phyloP scores from a whole-genome alignment of 2,113 vertebrate species.

The Oncorhynchus clarkii region DNA sequence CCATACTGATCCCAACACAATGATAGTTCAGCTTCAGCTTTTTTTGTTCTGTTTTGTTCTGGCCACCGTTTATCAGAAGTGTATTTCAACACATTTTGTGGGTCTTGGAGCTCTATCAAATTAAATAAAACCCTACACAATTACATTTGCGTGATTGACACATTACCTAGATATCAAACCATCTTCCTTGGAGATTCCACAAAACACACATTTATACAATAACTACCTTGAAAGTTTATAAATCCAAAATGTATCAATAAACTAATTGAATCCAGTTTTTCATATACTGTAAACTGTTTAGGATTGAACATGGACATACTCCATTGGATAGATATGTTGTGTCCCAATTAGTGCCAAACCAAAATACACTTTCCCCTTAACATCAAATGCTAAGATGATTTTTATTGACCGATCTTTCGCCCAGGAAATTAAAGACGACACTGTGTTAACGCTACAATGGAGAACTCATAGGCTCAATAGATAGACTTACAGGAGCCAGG shows the following conservation, averaged over 20 bases:
- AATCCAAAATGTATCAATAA: background rate
- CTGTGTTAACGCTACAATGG: slow-evolving; percentile 71
- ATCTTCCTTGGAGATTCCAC: background rate
- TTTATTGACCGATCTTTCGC: slow-evolving; percentile 86
- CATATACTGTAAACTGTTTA: slow-evolving; percentile 18
- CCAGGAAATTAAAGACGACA: slow-evolving; percentile 84
- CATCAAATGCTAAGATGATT: slow-evolving; percentile 73
- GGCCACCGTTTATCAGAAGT: no score
- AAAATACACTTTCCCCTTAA: slow-evolving; percentile 31
- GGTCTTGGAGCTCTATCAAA: no score
- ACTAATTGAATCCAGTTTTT: background rate
- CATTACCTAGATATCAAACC: no score
- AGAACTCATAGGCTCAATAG: slow-evolving; percentile 75
- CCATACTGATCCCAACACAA: background rate
- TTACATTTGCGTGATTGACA: no score
- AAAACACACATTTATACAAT: background rate
- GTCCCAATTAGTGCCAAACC: slow-evolving; percentile 50
- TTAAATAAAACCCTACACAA: no score
- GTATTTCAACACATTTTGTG: no score
- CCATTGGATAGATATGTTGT: slow-evolving; percentile 32
- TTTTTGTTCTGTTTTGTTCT: no score
- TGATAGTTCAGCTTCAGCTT: background rate
- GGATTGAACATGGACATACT: slow-evolving; percentile 45
- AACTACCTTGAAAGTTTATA: background rate
- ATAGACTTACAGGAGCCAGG: slow-evolving; percentile 69